Evolutionary conservation across 2,113 vertebrate species (phyloP), one percentile per base, ranked within the genome.

Genomic region (Sapajus apella): DNA sequence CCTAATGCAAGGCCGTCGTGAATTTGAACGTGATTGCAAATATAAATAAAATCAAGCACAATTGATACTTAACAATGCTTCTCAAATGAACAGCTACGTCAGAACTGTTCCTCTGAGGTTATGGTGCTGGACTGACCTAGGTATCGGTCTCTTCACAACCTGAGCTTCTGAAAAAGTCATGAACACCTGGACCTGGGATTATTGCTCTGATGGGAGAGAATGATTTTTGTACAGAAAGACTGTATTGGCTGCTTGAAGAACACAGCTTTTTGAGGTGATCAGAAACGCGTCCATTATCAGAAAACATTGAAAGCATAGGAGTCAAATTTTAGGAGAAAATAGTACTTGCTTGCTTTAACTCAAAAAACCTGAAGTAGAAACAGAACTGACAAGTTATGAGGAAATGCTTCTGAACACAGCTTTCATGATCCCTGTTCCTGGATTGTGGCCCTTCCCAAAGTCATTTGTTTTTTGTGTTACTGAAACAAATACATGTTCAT

Each of bases 181-280:
- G 76, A 81, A 86, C 77, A 18, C 75, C 87, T 43, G 43, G 66
- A 81, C 52, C 87, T n/a, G 79, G 45, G 47, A 56, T 52, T 10
- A 20, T 45, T 81, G 40, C 90, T 91, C 27, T 32, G 56, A 37
- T 70, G 66, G 84, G 47, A 73, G 85, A 91, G 73, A 72, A 75
- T n/a, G 86, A 6, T 23, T 81, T 75, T 87, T 66, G 68, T 82
- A 73, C 50, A 95, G 85, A 47, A 68, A 79, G 85, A 61, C 35
- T 50, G 14, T 43, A 45, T 17, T 64, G 47, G 70, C 64, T 70
- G 8, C 90, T 84, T 32, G 64, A 87, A 93, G 85, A 96, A 68
- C 40, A 72, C 55, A 80, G 27, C 64, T 94, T 97, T 87, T 64
- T 52, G 70, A 95, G 68, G 87, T 61, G 58, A 56, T 95, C 92